phyloP scores from a whole-genome alignment of 2,113 vertebrate species.

The Sapayoa aenigma region DNA sequence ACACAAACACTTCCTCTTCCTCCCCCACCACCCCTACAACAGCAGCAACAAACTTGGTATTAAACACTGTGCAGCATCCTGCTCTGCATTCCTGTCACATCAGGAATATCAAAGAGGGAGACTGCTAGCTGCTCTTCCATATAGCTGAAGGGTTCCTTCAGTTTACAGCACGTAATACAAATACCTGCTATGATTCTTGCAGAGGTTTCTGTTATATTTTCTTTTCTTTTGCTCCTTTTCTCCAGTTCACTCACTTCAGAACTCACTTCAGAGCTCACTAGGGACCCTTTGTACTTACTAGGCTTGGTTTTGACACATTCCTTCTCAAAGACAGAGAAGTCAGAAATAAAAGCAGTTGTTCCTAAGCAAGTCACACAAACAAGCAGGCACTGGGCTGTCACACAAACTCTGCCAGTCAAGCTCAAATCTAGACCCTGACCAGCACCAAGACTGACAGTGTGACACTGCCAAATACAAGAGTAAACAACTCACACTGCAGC shows the following conservation, averaged over 20 bases:
- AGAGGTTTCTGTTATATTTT: neutral
- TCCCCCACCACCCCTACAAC: neutral
- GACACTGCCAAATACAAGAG: neutral
- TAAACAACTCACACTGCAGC: neutral
- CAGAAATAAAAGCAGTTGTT: neutral
- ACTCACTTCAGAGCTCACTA: neutral
- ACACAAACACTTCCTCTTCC: constrained; percentile 34
- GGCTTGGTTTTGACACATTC: neutral
- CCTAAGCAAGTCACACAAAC: neutral
- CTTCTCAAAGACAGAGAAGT: neutral
- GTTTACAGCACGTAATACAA: neutral
- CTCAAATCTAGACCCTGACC: neutral
- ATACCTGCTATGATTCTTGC: neutral
- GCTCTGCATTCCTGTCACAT: constrained; percentile 25
- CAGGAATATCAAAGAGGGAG: neutral
- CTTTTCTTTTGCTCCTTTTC: neutral
- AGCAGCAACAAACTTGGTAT: constrained; percentile 18
- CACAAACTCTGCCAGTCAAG: neutral
- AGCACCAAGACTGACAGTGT: neutral
- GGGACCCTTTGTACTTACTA: neutral
- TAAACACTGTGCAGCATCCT: neutral
- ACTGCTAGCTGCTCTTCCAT: neutral
- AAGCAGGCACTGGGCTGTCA: neutral
- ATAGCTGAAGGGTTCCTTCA: neutral
- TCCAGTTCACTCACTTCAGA: neutral